phyloP scores from a whole-genome alignment of 2,888 invertebrate genomes.

The Nudaria mundana region DNA sequence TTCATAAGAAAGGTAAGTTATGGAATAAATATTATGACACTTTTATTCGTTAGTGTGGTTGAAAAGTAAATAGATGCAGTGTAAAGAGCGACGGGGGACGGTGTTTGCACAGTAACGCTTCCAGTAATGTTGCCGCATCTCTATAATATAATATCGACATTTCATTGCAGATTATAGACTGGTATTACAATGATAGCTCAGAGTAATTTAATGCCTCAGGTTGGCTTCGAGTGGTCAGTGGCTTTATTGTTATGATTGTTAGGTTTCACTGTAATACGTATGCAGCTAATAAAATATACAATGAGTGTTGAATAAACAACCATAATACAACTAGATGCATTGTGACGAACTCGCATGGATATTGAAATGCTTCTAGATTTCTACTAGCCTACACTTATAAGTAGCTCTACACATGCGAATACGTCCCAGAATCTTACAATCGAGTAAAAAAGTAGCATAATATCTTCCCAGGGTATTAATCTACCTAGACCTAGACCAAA shows the following conservation, averaged over 20 bases:
- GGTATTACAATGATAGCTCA: conserved; percentile 40
- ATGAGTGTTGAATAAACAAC: not conserved
- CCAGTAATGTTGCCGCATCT: conserved; percentile 38
- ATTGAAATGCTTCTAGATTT: conserved; percentile 2
- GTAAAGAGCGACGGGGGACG: conserved; percentile 38
- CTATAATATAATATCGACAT: conserved; percentile 45
- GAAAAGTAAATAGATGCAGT: conserved; percentile 69
- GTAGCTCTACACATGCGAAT: too few species aligned
- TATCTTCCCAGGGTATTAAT: too few species aligned
- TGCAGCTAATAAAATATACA: conserved; percentile 7
- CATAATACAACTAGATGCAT: too few species aligned
- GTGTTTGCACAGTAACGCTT: conserved; percentile 49
- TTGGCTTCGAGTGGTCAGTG: conserved; percentile 26
- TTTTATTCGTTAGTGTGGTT: conserved; percentile 71
- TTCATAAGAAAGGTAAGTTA: conserved; percentile 76
- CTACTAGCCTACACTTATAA: too few species aligned
- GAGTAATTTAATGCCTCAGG: conserved; percentile 34
- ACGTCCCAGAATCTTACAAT: too few species aligned
- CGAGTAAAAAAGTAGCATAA: too few species aligned
- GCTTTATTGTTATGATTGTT: conserved; percentile 22
- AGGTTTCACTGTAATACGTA: conserved; percentile 18
- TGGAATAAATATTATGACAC: conserved; percentile 79
- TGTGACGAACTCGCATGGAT: not conserved
- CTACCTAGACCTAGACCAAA: too few species aligned
- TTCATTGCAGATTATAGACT: conserved; percentile 51